These are phyloP conservation scores for Teleopsis dalmanni DNA, from an alignment of 1,140 invertebrate genomes.

Conservation along the genomic window DNA sequence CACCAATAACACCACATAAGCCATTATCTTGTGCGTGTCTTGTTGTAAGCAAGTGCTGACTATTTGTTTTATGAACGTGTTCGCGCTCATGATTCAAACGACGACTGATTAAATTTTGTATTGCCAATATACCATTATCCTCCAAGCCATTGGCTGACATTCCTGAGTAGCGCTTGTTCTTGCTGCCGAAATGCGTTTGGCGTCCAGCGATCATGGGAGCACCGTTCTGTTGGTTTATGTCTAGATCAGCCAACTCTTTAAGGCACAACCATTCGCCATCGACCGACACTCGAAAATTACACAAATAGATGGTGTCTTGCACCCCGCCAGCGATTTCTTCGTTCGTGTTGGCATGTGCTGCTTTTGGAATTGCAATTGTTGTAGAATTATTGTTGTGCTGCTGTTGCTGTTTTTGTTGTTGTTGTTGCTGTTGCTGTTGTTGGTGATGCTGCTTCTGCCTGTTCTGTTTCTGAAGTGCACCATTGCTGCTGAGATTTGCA, in stretches of 20 bases:
- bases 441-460: slow-evolving; percentile 13
- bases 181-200: slow-evolving; percentile 20
- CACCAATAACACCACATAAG: slow-evolving; percentile 34
- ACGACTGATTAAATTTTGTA: slow-evolving; percentile 43
- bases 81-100: slow-evolving; percentile 33
- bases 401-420: slow-evolving; percentile 8
- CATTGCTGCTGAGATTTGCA: slow-evolving; percentile 20
- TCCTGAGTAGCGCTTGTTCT: slow-evolving; percentile 32
- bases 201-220: not conserved
- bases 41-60: slow-evolving; percentile 11
- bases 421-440: slow-evolving; percentile 12
- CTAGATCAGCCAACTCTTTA: slow-evolving; percentile 86
- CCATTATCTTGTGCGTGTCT: slow-evolving; percentile 33
- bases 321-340: slow-evolving; percentile 73
- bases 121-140: slow-evolving; percentile 44
- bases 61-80: slow-evolving; percentile 22
- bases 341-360: slow-evolving; percentile 35
- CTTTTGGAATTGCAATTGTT: slow-evolving; percentile 35
- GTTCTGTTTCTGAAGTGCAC: slow-evolving; percentile 1
- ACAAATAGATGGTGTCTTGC: slow-evolving; percentile 93
- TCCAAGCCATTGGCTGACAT: slow-evolving; percentile 19
- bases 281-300: slow-evolving; percentile 93
- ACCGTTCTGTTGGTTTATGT: slow-evolving; percentile 43
- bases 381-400: slow-evolving; percentile 19
- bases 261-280: slow-evolving; percentile 97